Evolutionary conservation across 2,113 vertebrate genomes (phyloP).

Genomic region (Hemiscyllium ocellatum): DNA sequence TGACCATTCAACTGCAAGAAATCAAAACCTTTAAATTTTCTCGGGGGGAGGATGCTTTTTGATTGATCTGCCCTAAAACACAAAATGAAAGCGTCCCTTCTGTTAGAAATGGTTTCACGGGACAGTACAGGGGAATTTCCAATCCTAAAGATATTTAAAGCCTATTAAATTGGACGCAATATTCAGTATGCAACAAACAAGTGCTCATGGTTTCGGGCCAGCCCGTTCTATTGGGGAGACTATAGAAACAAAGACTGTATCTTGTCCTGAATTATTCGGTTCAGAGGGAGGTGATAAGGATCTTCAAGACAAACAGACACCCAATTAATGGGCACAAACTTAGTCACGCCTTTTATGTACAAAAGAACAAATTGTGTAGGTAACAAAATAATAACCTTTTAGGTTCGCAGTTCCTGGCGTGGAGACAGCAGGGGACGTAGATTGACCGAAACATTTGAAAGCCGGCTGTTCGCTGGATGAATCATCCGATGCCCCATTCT

Average conservation of each 20-base stretch:
- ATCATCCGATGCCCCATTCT: slow-evolving; percentile 84
- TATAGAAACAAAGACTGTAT: not conserved
- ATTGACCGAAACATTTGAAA: slow-evolving; percentile 84
- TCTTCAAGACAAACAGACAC: slow-evolving; percentile 1
- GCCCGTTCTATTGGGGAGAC: not conserved
- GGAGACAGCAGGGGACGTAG: slow-evolving; percentile 76
- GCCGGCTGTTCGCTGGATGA: slow-evolving; percentile 87
- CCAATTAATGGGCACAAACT: slow-evolving; percentile 28
- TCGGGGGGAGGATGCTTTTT: not conserved
- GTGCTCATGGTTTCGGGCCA: not conserved
- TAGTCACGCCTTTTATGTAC: not conserved
- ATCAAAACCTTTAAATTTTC: not conserved
- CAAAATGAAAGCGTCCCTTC: not conserved
- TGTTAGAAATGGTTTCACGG: not conserved
- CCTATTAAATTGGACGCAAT: not conserved
- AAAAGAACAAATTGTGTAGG: slow-evolving; percentile 30
- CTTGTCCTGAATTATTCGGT: not conserved
- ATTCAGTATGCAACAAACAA: not conserved
- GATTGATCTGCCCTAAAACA: not conserved
- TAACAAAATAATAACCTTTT: slow-evolving; percentile 68
- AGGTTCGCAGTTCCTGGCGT: slow-evolving; percentile 79
- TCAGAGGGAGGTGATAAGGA: not conserved
- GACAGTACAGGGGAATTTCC: not conserved
- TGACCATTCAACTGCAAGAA: not conserved
- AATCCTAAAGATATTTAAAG: no score